Percentiles rank a stretch among this genome's conserved stretches.
These are phyloP conservation scores for Campopleginae sp. DNA, from an alignment of 2,888 invertebrate species.

Conservation along the genomic window DNA sequence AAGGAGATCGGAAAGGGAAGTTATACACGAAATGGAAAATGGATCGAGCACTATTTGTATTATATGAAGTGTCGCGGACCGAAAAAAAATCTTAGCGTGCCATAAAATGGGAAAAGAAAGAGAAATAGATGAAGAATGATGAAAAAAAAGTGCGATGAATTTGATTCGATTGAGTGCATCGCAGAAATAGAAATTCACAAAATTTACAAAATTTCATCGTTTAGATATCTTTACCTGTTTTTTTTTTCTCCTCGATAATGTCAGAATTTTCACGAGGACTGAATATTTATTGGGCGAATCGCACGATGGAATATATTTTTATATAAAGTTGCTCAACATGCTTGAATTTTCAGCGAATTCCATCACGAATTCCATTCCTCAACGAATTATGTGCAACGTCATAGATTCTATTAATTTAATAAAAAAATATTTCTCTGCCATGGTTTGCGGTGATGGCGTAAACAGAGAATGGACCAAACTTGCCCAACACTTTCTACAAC, in stretches of 20 bases:
- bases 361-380: background rate
- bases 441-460: background rate
- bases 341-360: background rate
- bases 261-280: too few species aligned
- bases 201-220: too few species aligned
- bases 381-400: background rate
- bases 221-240: too few species aligned
- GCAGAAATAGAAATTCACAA: background rate
- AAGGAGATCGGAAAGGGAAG: slow-evolving; percentile 1
- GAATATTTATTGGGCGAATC: too few species aligned
- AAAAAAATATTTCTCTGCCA: background rate
- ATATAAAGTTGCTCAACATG: too few species aligned
- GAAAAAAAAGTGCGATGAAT: background rate
- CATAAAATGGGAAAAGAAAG: background rate
- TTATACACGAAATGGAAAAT: slow-evolving; percentile 5
- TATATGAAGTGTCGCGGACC: background rate
- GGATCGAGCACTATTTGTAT: slow-evolving; percentile 19
- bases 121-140: background rate
- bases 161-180: background rate
- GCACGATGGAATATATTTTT: too few species aligned
- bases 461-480: slow-evolving; percentile 25
- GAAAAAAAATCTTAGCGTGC: background rate
- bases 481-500: slow-evolving; percentile 41
- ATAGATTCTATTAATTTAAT: background rate
- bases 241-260: too few species aligned